phyloP scores from a whole-genome alignment of 2,888 invertebrate species.

The Pachliopta kotzebuea region DNA sequence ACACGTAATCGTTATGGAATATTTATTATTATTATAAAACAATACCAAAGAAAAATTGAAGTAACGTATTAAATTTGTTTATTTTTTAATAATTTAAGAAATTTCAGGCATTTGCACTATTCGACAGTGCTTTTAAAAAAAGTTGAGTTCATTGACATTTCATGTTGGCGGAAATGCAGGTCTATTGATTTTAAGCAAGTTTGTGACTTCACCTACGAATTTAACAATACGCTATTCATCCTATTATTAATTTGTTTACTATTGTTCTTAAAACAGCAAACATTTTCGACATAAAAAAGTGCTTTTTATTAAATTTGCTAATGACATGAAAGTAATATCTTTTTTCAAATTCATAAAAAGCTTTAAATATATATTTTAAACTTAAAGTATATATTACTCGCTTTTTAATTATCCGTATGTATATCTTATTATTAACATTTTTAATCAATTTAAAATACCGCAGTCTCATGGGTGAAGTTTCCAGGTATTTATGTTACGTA shows the following conservation, averaged over 20 bases:
- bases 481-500: not conserved
- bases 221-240: not conserved
- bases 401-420: too few species aligned
- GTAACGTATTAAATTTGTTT: not conserved
- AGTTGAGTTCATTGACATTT: conserved; percentile 1
- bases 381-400: too few species aligned
- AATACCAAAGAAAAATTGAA: not conserved
- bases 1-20: conserved; percentile 15
- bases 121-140: not conserved
- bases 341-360: too few species aligned
- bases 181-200: conserved; percentile 15
- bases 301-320: not conserved
- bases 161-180: not conserved
- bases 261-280: not conserved
- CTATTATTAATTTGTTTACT: not conserved
- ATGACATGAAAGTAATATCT: too few species aligned
- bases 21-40: conserved; percentile 12
- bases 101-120: not conserved
- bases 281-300: too few species aligned
- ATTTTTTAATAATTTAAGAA: not conserved
- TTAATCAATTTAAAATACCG: not conserved
- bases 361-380: too few species aligned
- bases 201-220: not conserved
- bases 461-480: not conserved
- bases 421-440: too few species aligned